These are phyloP conservation scores for Pachypsylla venusta DNA, from an alignment of 1,140 invertebrate species.

Conservation along the genomic window DNA sequence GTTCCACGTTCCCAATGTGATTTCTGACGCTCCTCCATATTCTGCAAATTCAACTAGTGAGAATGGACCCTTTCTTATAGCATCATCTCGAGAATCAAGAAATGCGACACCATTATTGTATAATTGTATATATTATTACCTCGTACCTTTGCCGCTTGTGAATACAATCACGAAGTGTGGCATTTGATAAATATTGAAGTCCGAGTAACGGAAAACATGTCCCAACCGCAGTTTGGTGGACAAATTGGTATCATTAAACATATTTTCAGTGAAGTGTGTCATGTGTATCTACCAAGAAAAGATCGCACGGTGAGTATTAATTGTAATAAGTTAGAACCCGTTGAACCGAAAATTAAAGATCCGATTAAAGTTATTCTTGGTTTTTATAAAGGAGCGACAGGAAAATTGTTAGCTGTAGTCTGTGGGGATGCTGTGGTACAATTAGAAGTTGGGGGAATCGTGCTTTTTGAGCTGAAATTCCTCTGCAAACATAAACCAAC, in stretches of 20 bases:
- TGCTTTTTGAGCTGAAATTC: slow-evolving; percentile 39
- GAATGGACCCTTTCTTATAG: no score
- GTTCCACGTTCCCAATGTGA: no score
- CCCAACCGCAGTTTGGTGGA: slow-evolving; percentile 65
- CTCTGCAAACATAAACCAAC: slow-evolving; percentile 28
- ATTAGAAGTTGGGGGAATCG: slow-evolving; percentile 39
- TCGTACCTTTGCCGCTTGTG: no score
- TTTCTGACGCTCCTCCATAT: no score
- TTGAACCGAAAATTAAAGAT: slow-evolving; percentile 67
- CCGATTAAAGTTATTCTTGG: slow-evolving; percentile 85
- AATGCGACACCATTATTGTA: no score
- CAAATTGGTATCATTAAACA: slow-evolving; percentile 78
- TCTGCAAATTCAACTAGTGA: no score
- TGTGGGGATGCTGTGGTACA: slow-evolving; percentile 67
- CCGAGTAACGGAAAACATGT: slow-evolving; percentile 62
- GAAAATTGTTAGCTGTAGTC: slow-evolving; percentile 74
- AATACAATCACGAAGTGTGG: no score
- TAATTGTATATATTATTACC: no score
- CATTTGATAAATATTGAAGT: slow-evolving; percentile 81
- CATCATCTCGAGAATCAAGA: no score
- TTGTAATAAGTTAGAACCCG: slow-evolving; percentile 75
- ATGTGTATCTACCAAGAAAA: slow-evolving; percentile 31
- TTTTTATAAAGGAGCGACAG: slow-evolving; percentile 77
- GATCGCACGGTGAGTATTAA: slow-evolving; percentile 69
- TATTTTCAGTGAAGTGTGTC: slow-evolving; percentile 32